A percentile compares a stretch with the other conserved stretches of the same genome.
Evolutionary conservation across 2,888 invertebrate species (phyloP).

Genomic region (Formica aserva): DNA sequence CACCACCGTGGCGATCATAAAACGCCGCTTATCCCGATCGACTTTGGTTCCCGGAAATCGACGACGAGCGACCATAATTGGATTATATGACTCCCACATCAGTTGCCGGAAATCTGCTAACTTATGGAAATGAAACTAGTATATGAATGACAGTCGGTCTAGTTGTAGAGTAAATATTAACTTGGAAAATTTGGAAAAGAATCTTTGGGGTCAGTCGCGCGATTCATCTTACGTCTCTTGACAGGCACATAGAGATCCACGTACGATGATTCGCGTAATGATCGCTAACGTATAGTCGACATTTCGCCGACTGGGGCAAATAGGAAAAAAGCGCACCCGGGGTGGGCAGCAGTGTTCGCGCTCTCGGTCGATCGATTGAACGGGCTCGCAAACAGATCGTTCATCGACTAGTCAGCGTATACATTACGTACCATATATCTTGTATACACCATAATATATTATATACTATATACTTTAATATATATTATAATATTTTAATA

Average conservation of each 20-base stretch:
- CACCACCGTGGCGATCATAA: conserved; percentile 61
- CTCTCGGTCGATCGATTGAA: conserved; percentile 55
- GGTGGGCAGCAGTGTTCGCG: conserved; percentile 38
- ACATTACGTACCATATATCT: conserved; percentile 60
- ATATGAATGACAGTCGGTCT: neutral
- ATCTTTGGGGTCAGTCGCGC: neutral
- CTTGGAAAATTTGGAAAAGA: neutral
- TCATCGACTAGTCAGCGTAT: conserved; percentile 50
- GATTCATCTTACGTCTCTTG: neutral
- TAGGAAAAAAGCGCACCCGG: conserved; percentile 47
- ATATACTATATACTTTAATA: no score
- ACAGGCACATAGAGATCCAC: conserved; percentile 39
- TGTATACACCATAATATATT: no score
- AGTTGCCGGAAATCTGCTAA: neutral
- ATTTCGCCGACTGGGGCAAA: conserved; percentile 41
- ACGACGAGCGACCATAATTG: conserved; percentile 33
- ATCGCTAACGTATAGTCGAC: conserved; percentile 76
- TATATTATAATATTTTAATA: neutral
- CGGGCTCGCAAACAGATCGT: conserved; percentile 60
- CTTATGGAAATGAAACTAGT: neutral
- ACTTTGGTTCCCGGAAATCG: conserved; percentile 43
- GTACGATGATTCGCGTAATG: conserved; percentile 70
- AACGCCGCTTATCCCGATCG: conserved; percentile 67
- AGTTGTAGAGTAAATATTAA: neutral
- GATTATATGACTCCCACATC: neutral